These are phyloP conservation scores for Hyles lineata DNA, from an alignment of 2,888 invertebrate genomes.

Conservation along the genomic window DNA sequence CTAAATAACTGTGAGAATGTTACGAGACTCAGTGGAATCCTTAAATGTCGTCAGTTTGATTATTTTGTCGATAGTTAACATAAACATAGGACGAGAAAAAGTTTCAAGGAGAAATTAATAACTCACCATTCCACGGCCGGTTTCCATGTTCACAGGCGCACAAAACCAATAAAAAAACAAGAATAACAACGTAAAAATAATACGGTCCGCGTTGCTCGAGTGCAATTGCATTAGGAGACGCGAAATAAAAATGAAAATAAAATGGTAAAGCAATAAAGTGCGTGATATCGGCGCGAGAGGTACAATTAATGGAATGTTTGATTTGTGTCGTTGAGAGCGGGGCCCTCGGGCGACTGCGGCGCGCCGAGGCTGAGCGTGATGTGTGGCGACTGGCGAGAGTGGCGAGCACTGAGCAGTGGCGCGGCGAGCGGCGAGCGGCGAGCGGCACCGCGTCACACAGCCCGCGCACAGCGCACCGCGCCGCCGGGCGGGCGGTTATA, in stretches of 20 bases:
- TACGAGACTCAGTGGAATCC: not conserved
- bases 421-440: conserved; percentile 55
- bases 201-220: conserved; percentile 73
- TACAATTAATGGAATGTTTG: conserved; percentile 78
- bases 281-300: conserved; percentile 74
- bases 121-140: conserved; percentile 69
- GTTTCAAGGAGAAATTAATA: conserved; percentile 38
- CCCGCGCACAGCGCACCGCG: conserved; percentile 37
- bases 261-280: conserved; percentile 74
- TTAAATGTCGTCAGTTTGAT: not conserved
- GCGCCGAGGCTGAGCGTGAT: conserved; percentile 35
- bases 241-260: conserved; percentile 76
- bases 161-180: conserved; percentile 73
- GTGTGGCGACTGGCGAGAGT: conserved; percentile 56
- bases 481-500: conserved; percentile 69
- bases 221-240: conserved; percentile 81
- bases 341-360: conserved; percentile 43
- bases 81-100: conserved; percentile 33
- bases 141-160: conserved; percentile 72
- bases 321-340: conserved; percentile 61
- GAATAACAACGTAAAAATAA: conserved; percentile 68
- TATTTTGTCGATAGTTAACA: not conserved
- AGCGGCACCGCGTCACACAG: conserved; percentile 37
- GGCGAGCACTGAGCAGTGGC: conserved; percentile 42
- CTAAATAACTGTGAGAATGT: conserved; percentile 5